These are phyloP conservation scores for Aulostomus chinensis DNA, from an alignment of 2,797 vertebrate species.

Conservation along the genomic window DNA sequence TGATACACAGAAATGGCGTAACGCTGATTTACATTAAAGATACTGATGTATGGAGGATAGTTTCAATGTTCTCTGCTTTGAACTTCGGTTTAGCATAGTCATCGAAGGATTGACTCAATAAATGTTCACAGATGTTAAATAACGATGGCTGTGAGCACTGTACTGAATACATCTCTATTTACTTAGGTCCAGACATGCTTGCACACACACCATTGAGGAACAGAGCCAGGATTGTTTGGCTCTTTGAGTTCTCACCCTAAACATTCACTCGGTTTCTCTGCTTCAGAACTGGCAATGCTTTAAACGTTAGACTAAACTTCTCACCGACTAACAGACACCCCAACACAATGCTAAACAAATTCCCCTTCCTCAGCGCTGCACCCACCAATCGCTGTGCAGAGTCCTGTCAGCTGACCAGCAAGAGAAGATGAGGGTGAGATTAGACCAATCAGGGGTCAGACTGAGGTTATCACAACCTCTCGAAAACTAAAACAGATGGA, in stretches of 20 bases:
- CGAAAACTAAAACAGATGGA: slow-evolving; percentile 84
- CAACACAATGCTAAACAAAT: slow-evolving; percentile 70
- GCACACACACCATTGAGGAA: neutral
- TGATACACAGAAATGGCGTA: neutral
- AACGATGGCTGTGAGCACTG: slow-evolving; percentile 1
- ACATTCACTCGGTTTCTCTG: slow-evolving; percentile 58
- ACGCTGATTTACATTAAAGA: slow-evolving; percentile 6
- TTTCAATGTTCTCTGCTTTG: neutral
- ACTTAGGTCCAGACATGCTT: slow-evolving; percentile 8
- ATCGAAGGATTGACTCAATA: slow-evolving; percentile 1
- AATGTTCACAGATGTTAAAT: slow-evolving; percentile 2
- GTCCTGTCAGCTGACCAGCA: slow-evolving; percentile 71
- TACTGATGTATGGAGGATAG: neutral
- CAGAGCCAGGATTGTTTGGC: slow-evolving; percentile 24
- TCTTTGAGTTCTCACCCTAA: slow-evolving; percentile 44
- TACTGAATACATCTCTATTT: slow-evolving; percentile 1
- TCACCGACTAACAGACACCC: slow-evolving; percentile 59
- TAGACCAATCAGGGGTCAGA: slow-evolving; percentile 78
- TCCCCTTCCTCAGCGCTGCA: slow-evolving; percentile 46
- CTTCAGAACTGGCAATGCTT: slow-evolving; percentile 65
- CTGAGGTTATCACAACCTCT: slow-evolving; percentile 80
- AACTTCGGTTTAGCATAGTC: neutral
- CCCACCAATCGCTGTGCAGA: slow-evolving; percentile 54
- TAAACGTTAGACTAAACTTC: slow-evolving; percentile 72
- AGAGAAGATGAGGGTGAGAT: slow-evolving; percentile 72